These are phyloP conservation scores for Leucania comma DNA, from an alignment of 2,888 invertebrate species.

Conservation along the genomic window DNA sequence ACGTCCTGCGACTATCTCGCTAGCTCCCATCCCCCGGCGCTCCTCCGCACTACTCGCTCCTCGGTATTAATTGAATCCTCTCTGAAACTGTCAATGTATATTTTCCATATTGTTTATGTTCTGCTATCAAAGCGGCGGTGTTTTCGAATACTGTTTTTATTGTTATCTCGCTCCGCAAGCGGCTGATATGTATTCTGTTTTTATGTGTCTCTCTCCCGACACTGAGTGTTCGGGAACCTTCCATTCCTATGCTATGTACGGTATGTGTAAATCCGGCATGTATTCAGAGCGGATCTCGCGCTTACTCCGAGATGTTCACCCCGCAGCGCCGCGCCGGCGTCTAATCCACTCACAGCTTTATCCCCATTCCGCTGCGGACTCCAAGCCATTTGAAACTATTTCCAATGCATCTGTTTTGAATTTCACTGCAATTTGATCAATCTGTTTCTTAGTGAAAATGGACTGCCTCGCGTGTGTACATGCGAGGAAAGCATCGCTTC, in stretches of 20 bases:
- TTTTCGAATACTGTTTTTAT: conserved; percentile 51
- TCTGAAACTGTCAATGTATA: conserved; percentile 36
- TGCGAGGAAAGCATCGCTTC: conserved; percentile 24
- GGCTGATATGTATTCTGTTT: conserved; percentile 37
- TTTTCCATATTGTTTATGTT: conserved; percentile 29
- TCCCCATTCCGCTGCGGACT: conserved; percentile 50
- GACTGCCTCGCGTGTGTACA: conserved; percentile 19
- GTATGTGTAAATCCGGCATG: conserved; percentile 43
- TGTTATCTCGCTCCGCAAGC: conserved; percentile 50
- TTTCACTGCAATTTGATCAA: conserved; percentile 55
- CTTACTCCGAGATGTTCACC: conserved; percentile 40
- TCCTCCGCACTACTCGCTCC: conserved; percentile 10
- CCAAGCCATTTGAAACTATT: conserved; percentile 54
- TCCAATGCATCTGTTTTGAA: conserved; percentile 63
- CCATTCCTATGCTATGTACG: conserved; percentile 16
- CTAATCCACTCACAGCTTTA: conserved; percentile 65
- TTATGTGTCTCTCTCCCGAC: conserved; percentile 43
- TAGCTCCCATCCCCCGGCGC: conserved; percentile 31
- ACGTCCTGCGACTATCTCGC: conserved; percentile 58
- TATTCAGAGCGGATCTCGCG: conserved; percentile 40
- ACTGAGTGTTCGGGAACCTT: conserved; percentile 38
- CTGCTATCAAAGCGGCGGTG: conserved; percentile 38
- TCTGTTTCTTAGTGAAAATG: conserved; percentile 40
- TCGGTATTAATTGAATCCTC: conserved; percentile 50
- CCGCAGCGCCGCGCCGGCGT: conserved; percentile 39